Evolutionary conservation across 2,797 vertebrate genomes (phyloP), one percentile per base, ranked within the genome.

Genomic region (Pseudochaenichthys georgianus): DNA sequence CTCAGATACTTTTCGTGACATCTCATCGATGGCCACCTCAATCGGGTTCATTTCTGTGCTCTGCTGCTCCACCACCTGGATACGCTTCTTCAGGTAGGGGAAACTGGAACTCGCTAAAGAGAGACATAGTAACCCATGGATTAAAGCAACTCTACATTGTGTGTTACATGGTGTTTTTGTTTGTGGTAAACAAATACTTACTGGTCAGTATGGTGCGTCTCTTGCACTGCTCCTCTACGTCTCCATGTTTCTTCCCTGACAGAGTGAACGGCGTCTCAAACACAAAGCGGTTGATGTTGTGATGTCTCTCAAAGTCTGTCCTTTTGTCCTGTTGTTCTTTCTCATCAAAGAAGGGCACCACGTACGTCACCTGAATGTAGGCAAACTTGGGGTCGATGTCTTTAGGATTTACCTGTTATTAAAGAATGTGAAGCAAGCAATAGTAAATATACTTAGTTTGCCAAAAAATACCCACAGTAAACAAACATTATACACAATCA

Each of bases 211-310:
- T 92, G 0, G 98, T 99, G 66, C 97, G 94, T 51, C 98, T 89
- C 89, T 99, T 99, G 96, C 98, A 99, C 89, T 99, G 98, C 90
- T 99, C 98, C 41, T 99, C 97, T 70, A 99, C 98, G 0, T 98
- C 98, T 0, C 98, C 98, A 0, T 99, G 98, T 82, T 99, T 99
- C 88, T 97, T 99, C 42, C 98, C 98, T 0, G 97, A 98, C 64
- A 98, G 93, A 0, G 98, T 99, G 89, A 99, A 99, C 0, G 98
- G 98, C 0, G 98, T 99, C 93, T 99, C 98, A 1, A 99, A 99
- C 64, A 99, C 98, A 16, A 99, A 99, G 55, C 95, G 97, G 62
- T 93, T 96, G 93, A 99, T 96, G 90, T 99, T 99, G 94, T 99
- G 98, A 79, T 99, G 97, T 77, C 95, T 95, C 86, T 99, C 98